These are phyloP conservation scores for Stenchaetothrips biformis DNA, from an alignment of 2,888 invertebrate species.

Conservation along the genomic window DNA sequence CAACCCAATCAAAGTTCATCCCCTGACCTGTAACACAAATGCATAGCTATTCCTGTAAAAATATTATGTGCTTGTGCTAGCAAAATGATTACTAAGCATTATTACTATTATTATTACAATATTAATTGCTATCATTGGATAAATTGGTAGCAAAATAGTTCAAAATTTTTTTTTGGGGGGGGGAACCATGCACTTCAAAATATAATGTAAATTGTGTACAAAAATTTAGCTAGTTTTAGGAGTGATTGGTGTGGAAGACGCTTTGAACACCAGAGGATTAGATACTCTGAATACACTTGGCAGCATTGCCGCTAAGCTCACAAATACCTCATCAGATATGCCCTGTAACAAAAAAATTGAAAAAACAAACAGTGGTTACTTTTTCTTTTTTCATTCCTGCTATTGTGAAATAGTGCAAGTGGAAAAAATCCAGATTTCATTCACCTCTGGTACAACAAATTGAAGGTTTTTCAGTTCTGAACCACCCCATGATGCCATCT, in stretches of 20 bases:
- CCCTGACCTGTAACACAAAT: too few relatives aligned
- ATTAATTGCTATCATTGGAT: not conserved
- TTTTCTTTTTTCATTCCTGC: conserved; percentile 19
- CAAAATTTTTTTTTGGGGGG: not conserved
- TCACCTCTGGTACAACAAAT: conserved; percentile 75
- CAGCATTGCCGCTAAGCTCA: conserved; percentile 77
- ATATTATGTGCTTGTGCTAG: too few relatives aligned
- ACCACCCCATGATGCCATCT: conserved; percentile 91
- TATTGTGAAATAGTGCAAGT: not conserved
- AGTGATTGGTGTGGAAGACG: conserved; percentile 36
- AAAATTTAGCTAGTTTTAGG: not conserved
- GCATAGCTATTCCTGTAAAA: too few relatives aligned
- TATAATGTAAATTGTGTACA: not conserved
- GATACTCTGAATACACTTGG: conserved; percentile 90
- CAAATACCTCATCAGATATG: conserved; percentile 77
- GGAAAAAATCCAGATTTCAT: conserved; percentile 7
- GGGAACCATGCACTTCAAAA: not conserved
- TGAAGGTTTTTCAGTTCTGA: conserved; percentile 82
- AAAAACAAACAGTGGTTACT: conserved; percentile 26
- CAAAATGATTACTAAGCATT: too few relatives aligned
- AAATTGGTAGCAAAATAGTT: not conserved
- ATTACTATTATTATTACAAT: not conserved
- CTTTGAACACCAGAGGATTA: conserved; percentile 80
- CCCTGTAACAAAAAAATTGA: conserved; percentile 49
- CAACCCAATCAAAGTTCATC: too few relatives aligned